Evolutionary conservation across 1,140 invertebrate species (phyloP).

Genomic region (Micrasema minimum): DNA sequence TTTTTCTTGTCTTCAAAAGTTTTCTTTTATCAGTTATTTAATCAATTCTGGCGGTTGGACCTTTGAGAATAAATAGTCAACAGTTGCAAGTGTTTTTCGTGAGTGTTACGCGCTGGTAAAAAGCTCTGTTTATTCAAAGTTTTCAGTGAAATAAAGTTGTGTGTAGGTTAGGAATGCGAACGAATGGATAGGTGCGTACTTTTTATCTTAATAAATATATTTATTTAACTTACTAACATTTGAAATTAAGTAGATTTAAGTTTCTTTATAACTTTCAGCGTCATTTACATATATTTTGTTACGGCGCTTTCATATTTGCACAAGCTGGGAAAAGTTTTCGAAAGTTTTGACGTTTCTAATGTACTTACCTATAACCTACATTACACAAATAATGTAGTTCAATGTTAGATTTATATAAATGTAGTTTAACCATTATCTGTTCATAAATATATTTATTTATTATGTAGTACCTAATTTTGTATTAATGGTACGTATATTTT

Average conservation of each 20-base stretch:
- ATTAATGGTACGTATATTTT: no score
- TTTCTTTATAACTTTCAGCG: background rate
- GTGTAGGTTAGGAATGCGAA: slow-evolving; percentile 51
- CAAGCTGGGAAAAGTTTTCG: no score
- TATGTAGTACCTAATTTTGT: no score
- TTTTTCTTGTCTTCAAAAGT: background rate
- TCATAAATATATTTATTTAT: no score
- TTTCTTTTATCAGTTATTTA: background rate
- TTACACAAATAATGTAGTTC: no score
- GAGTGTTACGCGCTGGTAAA: background rate
- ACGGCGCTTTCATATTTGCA: no score
- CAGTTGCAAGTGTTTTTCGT: background rate
- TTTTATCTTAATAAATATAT: slow-evolving; percentile 20
- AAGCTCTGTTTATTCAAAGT: slow-evolving; percentile 4
- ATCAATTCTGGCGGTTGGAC: background rate
- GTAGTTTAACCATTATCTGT: no score
- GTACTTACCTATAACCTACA: slow-evolving; percentile 8
- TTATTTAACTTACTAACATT: slow-evolving; percentile 6
- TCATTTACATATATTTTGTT: background rate
- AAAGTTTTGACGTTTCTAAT: slow-evolving; percentile 22
- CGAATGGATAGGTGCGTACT: slow-evolving; percentile 41
- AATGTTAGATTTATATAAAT: no score
- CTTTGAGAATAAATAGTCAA: background rate
- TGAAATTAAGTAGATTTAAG: slow-evolving; percentile 2
- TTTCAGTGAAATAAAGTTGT: slow-evolving; percentile 13